A percentile compares a stretch with the other conserved stretches of the same genome.
These are phyloP conservation scores for Patella vulgata DNA, from an alignment of 1,140 invertebrate species.

Conservation along the genomic window DNA sequence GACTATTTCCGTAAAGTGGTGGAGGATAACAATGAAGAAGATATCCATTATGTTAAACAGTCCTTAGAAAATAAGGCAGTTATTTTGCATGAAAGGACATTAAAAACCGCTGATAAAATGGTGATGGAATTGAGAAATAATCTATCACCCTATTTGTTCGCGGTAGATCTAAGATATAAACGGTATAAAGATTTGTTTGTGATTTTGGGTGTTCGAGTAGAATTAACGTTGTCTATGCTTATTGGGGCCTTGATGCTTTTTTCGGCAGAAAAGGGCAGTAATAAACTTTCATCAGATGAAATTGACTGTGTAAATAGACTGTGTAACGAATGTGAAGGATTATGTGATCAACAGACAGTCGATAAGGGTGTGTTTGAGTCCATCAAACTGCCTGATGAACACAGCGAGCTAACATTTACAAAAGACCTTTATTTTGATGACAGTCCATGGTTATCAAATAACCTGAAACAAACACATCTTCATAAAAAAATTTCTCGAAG, in stretches of 20 bases:
- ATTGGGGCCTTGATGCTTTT: slow-evolving; percentile 10
- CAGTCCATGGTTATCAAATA: slow-evolving; percentile 15
- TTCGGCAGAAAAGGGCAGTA: background rate
- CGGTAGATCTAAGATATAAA: too few species aligned
- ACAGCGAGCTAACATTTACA: slow-evolving; percentile 29
- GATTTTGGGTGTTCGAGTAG: too few species aligned
- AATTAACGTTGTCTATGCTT: slow-evolving; percentile 11
- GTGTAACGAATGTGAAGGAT: background rate
- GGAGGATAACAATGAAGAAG: too few species aligned
- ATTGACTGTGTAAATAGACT: background rate
- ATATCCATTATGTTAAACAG: too few species aligned
- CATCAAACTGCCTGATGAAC: slow-evolving; percentile 4
- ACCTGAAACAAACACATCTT: slow-evolving; percentile 23
- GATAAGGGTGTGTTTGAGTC: slow-evolving; percentile 16
- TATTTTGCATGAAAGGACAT: too few species aligned
- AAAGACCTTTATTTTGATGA: too few species aligned
- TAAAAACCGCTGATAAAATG: too few species aligned
- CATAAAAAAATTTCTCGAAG: slow-evolving; percentile 32
- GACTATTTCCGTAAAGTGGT: too few species aligned
- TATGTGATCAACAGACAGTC: background rate
- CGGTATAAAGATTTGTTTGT: too few species aligned
- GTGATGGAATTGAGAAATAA: too few species aligned
- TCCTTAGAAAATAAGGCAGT: too few species aligned
- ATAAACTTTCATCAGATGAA: background rate
- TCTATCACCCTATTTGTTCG: too few species aligned